Percentiles rank a stretch among this genome's conserved stretches.
Conservation (phyloP, 2,797 vertebrate species). For the Artibeus jamaicensis region DNA sequence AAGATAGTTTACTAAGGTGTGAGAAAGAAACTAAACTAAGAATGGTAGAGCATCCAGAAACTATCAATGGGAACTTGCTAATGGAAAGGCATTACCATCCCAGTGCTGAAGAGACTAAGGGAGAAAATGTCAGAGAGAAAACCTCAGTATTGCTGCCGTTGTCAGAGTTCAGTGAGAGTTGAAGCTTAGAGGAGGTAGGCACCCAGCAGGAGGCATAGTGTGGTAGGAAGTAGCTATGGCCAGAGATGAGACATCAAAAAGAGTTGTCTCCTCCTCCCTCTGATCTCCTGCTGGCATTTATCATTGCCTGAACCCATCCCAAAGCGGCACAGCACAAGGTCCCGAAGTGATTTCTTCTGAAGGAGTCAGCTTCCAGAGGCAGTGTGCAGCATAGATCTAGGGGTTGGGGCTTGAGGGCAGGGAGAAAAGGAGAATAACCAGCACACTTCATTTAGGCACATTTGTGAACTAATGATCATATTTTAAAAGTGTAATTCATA, state of each 20-base stretch:
- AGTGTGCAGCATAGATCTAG: not conserved
- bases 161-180: not conserved
- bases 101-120: not conserved
- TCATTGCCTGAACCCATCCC: not conserved
- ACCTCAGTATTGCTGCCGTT: not conserved
- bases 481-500: not conserved
- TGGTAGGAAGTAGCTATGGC: not conserved
- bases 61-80: not conserved
- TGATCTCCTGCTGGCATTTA: not conserved
- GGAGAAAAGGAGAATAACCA: not conserved
- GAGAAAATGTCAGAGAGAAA: not conserved
- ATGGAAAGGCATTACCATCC: not conserved
- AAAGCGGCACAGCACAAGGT: not conserved
- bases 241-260: not conserved
- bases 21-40: not conserved
- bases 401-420: not conserved
- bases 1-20: not conserved
- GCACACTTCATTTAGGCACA: not conserved
- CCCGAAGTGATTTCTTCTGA: not conserved
- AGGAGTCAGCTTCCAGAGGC: not conserved
- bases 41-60: not conserved
- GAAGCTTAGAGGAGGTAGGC: not conserved
- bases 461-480: not conserved
- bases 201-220: not conserved
- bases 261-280: not conserved